These are phyloP conservation scores for Tinea pellionella DNA, from an alignment of 2,888 invertebrate genomes.

Conservation along the genomic window DNA sequence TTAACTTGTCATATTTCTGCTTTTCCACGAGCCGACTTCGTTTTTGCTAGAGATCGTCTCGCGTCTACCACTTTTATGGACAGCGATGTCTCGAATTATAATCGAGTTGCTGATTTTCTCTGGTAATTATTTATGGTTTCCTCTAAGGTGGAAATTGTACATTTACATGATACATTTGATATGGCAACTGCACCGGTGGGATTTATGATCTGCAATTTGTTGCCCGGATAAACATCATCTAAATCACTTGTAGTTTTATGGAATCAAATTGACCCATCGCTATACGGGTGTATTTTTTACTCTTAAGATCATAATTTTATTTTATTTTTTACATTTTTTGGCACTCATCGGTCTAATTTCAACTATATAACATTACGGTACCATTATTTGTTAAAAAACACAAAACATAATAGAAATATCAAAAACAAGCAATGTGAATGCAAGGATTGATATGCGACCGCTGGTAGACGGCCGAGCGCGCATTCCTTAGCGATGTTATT, in stretches of 20 bases:
- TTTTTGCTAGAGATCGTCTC: conserved; percentile 16
- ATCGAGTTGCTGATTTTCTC: conserved; percentile 38
- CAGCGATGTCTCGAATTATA: conserved; percentile 29
- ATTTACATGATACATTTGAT: not conserved
- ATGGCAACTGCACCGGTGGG: conserved; percentile 17
- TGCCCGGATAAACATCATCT: conserved; percentile 36
- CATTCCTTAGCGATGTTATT: too few species aligned
- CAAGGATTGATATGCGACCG: too few species aligned
- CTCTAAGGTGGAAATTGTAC: conserved; percentile 20
- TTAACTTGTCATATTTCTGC: conserved; percentile 56
- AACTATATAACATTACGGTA: too few species aligned
- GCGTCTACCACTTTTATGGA: conserved; percentile 12
- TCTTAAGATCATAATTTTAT: too few species aligned
- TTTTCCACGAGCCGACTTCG: conserved; percentile 30
- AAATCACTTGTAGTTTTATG: conserved; percentile 33
- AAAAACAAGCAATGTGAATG: too few species aligned
- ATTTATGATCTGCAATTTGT: conserved; percentile 6
- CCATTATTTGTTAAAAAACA: too few species aligned
- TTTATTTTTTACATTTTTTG: too few species aligned
- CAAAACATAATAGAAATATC: too few species aligned
- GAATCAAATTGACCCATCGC: not conserved
- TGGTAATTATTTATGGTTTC: conserved; percentile 28
- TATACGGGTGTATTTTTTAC: too few species aligned
- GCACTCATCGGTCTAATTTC: too few species aligned
- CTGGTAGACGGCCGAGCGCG: too few species aligned